A percentile compares a stretch with the other conserved stretches of the same genome.
These are phyloP conservation scores for Callopanchax toddi DNA, from an alignment of 2,113 vertebrate genomes.

Conservation along the genomic window DNA sequence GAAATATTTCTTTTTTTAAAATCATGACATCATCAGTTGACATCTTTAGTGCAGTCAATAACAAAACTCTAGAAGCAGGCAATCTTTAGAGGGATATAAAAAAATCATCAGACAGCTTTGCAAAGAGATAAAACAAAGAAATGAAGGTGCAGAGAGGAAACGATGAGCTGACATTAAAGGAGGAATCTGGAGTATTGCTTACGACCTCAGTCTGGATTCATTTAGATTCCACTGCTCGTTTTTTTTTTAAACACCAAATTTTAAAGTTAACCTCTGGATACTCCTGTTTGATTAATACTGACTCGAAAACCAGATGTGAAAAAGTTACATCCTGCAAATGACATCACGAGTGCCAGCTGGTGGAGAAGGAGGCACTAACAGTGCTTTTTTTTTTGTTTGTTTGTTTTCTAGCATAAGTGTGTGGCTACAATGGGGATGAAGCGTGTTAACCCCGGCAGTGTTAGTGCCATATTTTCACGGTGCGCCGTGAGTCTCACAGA, in stretches of 20 bases:
- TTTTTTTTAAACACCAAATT: background rate
- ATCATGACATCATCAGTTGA: constrained; percentile 81
- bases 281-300: constrained; percentile 19
- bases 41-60: constrained; percentile 80
- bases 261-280: constrained; percentile 4
- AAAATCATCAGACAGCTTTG: constrained; percentile 51
- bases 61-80: constrained; percentile 57
- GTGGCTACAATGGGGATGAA: constrained; percentile 55
- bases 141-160: constrained; percentile 4
- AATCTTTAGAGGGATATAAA: constrained; percentile 42
- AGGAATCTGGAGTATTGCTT: constrained; percentile 64
- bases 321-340: constrained; percentile 25
- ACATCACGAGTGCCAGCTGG: constrained; percentile 68
- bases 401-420: constrained; percentile 9
- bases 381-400: constrained; percentile 27
- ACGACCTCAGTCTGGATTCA: constrained; percentile 53
- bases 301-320: constrained; percentile 35
- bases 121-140: constrained; percentile 16
- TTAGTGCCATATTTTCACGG: constrained; percentile 47
- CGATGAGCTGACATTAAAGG: constrained; percentile 37
- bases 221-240: background rate
- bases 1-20: constrained; percentile 36
- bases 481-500: constrained; percentile 51
- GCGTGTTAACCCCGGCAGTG: constrained; percentile 50
- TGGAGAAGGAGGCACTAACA: constrained; percentile 60